Conservation (phyloP, 2,113 vertebrate species). For the Siphamia tubifer region DNA sequence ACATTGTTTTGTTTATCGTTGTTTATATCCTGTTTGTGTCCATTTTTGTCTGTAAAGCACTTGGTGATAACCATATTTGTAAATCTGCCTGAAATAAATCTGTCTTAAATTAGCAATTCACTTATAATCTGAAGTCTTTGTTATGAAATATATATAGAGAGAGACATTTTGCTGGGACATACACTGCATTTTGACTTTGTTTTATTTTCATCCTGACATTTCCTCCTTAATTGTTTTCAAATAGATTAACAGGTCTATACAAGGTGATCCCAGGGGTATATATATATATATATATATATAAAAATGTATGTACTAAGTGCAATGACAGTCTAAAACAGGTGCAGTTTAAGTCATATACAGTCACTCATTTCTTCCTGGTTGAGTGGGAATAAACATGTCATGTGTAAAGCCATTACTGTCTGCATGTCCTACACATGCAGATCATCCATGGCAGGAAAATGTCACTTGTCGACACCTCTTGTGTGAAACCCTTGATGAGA, state of each 20-base stretch:
- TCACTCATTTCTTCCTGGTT: constrained; percentile 4
- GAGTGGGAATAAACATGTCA: constrained; percentile 30
- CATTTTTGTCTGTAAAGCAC: constrained; percentile 52
- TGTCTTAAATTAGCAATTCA: constrained; percentile 56
- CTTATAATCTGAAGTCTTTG: constrained; percentile 7
- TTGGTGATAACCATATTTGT: constrained; percentile 53
- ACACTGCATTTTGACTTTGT: too few relatives aligned
- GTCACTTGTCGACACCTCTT: background rate
- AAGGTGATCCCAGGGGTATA: too few relatives aligned
- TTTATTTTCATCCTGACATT: too few relatives aligned
- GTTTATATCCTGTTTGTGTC: constrained; percentile 40
- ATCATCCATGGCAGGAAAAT: constrained; percentile 12
- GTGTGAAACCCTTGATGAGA: constrained; percentile 34
- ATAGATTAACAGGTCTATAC: too few relatives aligned
- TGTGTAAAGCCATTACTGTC: constrained; percentile 11
- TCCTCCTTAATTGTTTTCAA: too few relatives aligned
- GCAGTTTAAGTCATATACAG: constrained; percentile 4
- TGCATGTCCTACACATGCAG: background rate
- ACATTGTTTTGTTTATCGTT: constrained; percentile 33
- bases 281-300: too few relatives aligned
- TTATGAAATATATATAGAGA: background rate
- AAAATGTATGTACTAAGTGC: background rate
- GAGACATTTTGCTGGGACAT: background rate
- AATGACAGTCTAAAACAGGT: background rate
- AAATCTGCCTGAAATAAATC: constrained; percentile 56